Base-by-base conservation (phyloP, 2,888 invertebrate species). In the Silvanus unidentatus region DNA sequence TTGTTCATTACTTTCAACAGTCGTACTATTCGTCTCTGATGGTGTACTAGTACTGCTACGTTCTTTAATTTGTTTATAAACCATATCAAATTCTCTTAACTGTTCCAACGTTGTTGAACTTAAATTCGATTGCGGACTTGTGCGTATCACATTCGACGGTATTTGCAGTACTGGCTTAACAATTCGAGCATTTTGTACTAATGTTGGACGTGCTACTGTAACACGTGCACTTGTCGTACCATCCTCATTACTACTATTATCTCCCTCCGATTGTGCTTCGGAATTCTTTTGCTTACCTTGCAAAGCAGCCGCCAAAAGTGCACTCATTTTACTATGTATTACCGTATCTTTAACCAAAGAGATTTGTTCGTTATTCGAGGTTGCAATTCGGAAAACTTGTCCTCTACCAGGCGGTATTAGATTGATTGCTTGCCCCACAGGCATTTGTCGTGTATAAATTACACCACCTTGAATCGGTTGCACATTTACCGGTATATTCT, bases 1-100 rank as follows among this genome's bases (percentile, higher is more conserved):
- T 11, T 54, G 52, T 44, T 66, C 66, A 13, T 59, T 58, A 14
- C 55, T 49, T 2, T 58, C 51, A 16, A 50, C 51, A 6, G 55
- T 46, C 39, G 47, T 48, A 16, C 48, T 49, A 14, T 52, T 54
- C n/a, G 58, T 53, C 44, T 59, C 61, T 11, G 61, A 46, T 28
- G 58, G 55, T 5, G 57, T 59, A 22, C 49, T 79, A 2, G 80
- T 81, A 15, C 80, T 83, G 56, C 84, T 85, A 48, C 86, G 73
- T 65, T 86, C 86, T 63, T 86, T 87, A 0, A 88, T 86, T 72
- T 87, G 86, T 61, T 88, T 87, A 47, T 88, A 73, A 0, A 88
- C 87, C 72, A 86, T 82, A 64, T 88, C 88, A 58, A 88, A 88
- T 64, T 88, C 88, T 43, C 86, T 72, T 6, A 88, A 66, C 59